A percentile compares a stretch with the other conserved stretches of the same genome.
phyloP scores from a whole-genome alignment of 2,797 vertebrate genomes.

The Scarus forsteni region DNA sequence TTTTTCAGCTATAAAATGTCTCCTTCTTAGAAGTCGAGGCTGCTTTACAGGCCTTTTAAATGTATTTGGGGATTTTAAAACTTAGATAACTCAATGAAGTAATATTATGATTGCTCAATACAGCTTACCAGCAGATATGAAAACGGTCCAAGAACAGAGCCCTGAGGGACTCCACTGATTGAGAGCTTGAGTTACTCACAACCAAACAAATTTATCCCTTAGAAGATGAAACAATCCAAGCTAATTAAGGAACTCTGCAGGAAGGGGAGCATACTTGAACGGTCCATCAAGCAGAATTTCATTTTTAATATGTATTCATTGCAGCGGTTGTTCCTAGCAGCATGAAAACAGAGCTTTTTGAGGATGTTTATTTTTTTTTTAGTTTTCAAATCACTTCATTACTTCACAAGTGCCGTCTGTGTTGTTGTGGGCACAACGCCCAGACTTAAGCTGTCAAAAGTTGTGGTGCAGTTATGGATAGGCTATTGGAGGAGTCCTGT shows the following conservation, averaged over 20 bases:
- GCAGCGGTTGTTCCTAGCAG: slow-evolving; percentile 18
- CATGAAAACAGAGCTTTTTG: slow-evolving; percentile 29
- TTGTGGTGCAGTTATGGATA: slow-evolving; percentile 30
- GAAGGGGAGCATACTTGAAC: neutral
- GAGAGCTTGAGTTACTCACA: slow-evolving; percentile 11
- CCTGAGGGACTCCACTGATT: slow-evolving; percentile 5
- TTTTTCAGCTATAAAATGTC: too few species aligned
- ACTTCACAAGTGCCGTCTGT: slow-evolving; percentile 36
- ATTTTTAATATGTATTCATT: slow-evolving; percentile 28
- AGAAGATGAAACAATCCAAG: slow-evolving; percentile 26
- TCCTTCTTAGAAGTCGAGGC: too few species aligned
- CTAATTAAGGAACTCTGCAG: slow-evolving; percentile 21
- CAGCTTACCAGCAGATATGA: neutral
- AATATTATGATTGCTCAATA: neutral
- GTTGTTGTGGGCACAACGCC: slow-evolving; percentile 29
- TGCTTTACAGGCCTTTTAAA: neutral
- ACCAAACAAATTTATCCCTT: slow-evolving; percentile 8
- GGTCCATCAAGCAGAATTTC: slow-evolving; percentile 30
- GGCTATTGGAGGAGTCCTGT: slow-evolving; percentile 25
- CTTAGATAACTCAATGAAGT: neutral
- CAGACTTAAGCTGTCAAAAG: slow-evolving; percentile 21
- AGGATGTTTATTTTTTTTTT: slow-evolving; percentile 22
- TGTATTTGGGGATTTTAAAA: neutral
- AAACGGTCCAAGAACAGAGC: slow-evolving; percentile 16
- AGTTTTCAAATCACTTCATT: slow-evolving; percentile 30